Base-by-base conservation (phyloP, 2,888 invertebrate genomes). In the Julus scandinavius region DNA sequence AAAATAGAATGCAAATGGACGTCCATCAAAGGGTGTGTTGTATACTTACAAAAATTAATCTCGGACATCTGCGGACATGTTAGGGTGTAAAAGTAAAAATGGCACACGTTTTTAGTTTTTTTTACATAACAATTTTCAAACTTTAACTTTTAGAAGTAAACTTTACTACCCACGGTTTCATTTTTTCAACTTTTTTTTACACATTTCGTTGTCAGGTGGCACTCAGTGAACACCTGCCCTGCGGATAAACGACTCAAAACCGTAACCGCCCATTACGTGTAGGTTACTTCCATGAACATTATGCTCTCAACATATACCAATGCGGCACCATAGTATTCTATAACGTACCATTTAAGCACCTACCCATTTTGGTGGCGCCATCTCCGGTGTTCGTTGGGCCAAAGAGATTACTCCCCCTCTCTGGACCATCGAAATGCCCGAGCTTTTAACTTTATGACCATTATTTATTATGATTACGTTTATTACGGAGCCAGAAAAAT, bases 381-480 rank as follows among this genome's bases (percentile, higher is more conserved):
- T 49, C 49, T 49, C 49, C 49, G 49, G n/a, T n/a, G n/a, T n/a
- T n/a, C n/a, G n/a, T n/a, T n/a, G n/a, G 54, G 54, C 54, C 54
- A 54, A 54, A 15, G 13, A 15, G 54, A 54, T 13, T 11, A 15
- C 54, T 54, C 13, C 54, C 63, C 63, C 63, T 20, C 63, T 63
- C 63, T n/a, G 63, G n/a, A 63, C 63, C n/a, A n/a, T n/a, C 17
- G 63, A 63, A 63, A 63, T 63, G 63, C 20, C 63, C 63, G n/a
- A 63, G 63, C 63, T 63, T 63, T 63, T 63, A 63, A 63, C 63
- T 63, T 63, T 63, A 63, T 20, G 63, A 63, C 63, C 63, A 63
- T 63, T 63, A 63, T 63, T 63, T 63, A 63, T 63, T 63, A 63
- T 63, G 63, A 63, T 63, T 63, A 20, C 63, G n/a, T 63, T 63